A percentile compares a stretch with the other conserved stretches of the same genome.
phyloP scores from a whole-genome alignment of 2,888 invertebrate species.

The Fragum whitleyi region DNA sequence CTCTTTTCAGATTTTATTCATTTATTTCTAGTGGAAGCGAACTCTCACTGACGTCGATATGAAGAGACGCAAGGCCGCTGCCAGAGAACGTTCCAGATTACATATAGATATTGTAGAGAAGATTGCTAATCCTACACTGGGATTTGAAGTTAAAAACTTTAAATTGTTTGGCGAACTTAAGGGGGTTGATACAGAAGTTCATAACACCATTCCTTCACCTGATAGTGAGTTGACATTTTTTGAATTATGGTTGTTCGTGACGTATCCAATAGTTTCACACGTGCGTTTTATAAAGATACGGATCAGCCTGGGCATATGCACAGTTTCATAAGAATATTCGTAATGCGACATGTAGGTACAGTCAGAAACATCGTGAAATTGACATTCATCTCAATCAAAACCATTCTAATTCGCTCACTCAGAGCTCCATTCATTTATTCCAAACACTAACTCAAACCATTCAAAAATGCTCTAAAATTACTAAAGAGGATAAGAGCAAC shows the following conservation, averaged over 20 bases:
- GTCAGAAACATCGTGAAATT: no score
- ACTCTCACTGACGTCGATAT: slow-evolving; percentile 59
- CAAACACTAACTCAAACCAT: no score
- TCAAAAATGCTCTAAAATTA: no score
- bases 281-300: no score
- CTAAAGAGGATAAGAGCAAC: no score
- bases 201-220: slow-evolving; percentile 57
- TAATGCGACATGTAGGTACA: no score
- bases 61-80: slow-evolving; percentile 50
- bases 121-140: slow-evolving; percentile 50
- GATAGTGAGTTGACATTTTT: slow-evolving; percentile 59
- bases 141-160: slow-evolving; percentile 60
- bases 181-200: slow-evolving; percentile 52
- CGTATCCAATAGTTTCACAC: not conserved
- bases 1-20: no score
- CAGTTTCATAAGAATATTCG: no score
- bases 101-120: slow-evolving; percentile 52
- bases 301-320: no score
- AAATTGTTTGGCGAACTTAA: slow-evolving; percentile 50
- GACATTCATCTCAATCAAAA: no score
- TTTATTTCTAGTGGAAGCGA: slow-evolving; percentile 64
- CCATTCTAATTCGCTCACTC: no score
- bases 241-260: not conserved
- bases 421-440: no score
- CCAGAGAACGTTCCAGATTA: slow-evolving; percentile 41